Percentiles rank a stretch among this genome's conserved stretches.
Conservation (phyloP, 1,140 invertebrate species). For the Megalonaias nervosa region DNA sequence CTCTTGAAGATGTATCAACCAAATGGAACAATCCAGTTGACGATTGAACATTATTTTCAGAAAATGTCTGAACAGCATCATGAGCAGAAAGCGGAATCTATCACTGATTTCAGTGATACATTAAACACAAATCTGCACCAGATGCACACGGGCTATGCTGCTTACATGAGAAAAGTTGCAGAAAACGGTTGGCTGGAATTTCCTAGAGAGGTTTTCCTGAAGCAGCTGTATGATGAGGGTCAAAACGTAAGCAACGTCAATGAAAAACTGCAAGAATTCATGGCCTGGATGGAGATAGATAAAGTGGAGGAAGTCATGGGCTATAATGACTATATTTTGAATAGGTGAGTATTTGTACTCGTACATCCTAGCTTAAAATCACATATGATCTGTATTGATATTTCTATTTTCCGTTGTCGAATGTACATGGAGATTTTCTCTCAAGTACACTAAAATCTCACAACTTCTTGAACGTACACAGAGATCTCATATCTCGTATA, state of each 20-base stretch:
- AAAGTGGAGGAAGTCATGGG: slow-evolving; percentile 51
- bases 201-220: slow-evolving; percentile 53
- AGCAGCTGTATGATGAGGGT: slow-evolving; percentile 41
- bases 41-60: slow-evolving; percentile 35
- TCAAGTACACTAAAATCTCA: too few species aligned
- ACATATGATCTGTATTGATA: not conserved
- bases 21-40: slow-evolving; percentile 39
- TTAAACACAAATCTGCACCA: slow-evolving; percentile 47
- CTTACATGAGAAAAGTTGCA: slow-evolving; percentile 44
- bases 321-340: slow-evolving; percentile 41
- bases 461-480: too few species aligned
- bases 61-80: slow-evolving; percentile 44
- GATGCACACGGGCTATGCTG: slow-evolving; percentile 42
- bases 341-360: slow-evolving; percentile 40
- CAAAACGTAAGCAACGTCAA: slow-evolving; percentile 28
- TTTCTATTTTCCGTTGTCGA: not conserved
- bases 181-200: slow-evolving; percentile 57
- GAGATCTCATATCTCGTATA: too few species aligned
- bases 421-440: not conserved
- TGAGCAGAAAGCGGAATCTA: slow-evolving; percentile 47
- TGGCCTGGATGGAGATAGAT: slow-evolving; percentile 60
- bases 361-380: not conserved
- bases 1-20: slow-evolving; percentile 41
- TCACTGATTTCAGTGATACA: slow-evolving; percentile 50
- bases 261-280: slow-evolving; percentile 44